Evolutionary conservation across 2,113 vertebrate genomes (phyloP).

Genomic region (Rattus rattus): DNA sequence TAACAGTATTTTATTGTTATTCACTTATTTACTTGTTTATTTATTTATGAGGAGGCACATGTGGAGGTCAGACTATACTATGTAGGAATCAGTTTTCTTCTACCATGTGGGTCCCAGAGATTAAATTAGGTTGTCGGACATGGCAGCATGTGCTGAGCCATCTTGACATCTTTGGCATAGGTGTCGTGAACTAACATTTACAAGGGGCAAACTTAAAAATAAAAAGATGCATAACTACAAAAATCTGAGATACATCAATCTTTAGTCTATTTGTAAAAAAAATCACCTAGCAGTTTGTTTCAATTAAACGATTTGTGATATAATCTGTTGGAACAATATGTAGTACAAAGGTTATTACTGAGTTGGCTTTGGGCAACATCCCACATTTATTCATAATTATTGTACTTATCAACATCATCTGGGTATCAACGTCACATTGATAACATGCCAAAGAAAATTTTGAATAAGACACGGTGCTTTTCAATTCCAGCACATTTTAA

Average conservation of each 20-base stretch:
- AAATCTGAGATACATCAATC: neutral
- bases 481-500: neutral
- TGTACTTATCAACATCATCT: neutral
- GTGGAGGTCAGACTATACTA: neutral
- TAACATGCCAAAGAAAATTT: slow-evolving; percentile 2
- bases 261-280: slow-evolving; percentile 8
- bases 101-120: neutral
- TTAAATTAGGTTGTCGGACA: neutral
- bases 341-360: neutral
- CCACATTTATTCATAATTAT: neutral
- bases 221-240: neutral
- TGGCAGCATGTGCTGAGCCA: neutral
- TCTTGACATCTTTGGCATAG: neutral
- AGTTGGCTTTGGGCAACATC: neutral
- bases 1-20: neutral
- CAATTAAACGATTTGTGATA: neutral
- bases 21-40: neutral
- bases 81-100: neutral
- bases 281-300: slow-evolving; percentile 17
- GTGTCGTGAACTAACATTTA: neutral
- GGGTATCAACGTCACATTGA: neutral
- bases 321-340: slow-evolving; percentile 17
- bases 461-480: neutral
- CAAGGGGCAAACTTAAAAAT: neutral
- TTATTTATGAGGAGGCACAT: neutral